Conservation (phyloP, 2,113 vertebrate genomes). For the Dicaeum eximium region DNA sequence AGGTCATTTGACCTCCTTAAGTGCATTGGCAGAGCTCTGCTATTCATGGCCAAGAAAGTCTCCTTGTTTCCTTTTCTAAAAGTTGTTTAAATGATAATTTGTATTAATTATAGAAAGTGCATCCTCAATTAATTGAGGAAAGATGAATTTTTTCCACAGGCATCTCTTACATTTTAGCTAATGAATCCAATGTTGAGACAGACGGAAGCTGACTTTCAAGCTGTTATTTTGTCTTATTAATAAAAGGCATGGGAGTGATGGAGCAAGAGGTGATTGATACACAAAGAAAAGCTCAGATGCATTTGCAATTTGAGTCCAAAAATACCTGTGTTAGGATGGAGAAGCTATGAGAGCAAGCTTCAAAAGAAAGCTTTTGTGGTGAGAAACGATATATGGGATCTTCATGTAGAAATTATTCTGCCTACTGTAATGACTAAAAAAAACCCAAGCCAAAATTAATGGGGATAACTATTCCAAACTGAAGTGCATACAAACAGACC, state of each 20-base stretch:
- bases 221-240: not conserved
- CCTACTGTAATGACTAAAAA: not conserved
- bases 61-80: not conserved
- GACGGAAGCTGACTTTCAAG: not conserved
- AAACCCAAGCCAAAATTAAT: not conserved
- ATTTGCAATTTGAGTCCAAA: not conserved
- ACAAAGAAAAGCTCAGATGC: not conserved
- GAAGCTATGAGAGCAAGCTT: not conserved
- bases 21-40: conserved; percentile 22
- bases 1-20: conserved; percentile 54
- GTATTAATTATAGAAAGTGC: not conserved
- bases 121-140: not conserved
- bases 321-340: not conserved
- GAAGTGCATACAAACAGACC: not conserved
- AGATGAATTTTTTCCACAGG: not conserved
- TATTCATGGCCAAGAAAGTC: not conserved
- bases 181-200: not conserved
- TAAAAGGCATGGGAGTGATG: not conserved
- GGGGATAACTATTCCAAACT: not conserved
- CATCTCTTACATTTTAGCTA: not conserved
- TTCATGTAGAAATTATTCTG: not conserved
- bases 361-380: not conserved
- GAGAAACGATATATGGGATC: not conserved
- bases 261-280: not conserved
- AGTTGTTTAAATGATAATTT: not conserved